Percentiles rank a stretch among this genome's conserved stretches.
These are phyloP conservation scores for Theonella swinhoei DNA, from an alignment of 37 sponge, comb jelly and placozoan genomes.

Conservation along the genomic window DNA sequence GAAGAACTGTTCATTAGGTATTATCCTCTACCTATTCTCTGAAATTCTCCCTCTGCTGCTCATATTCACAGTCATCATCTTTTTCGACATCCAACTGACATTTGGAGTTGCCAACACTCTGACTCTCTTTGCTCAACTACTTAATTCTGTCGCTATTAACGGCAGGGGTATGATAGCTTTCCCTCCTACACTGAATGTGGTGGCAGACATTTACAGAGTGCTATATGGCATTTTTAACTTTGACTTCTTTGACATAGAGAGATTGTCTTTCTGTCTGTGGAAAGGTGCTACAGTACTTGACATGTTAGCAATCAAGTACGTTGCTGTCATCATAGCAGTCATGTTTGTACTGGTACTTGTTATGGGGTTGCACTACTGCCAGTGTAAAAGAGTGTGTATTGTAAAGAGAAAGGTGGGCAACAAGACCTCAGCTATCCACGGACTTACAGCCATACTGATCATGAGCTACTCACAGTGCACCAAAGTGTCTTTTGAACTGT, in stretches of 20 bases:
- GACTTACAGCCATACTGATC: conserved; percentile 48
- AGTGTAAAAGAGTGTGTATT: not conserved
- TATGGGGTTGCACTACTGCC: conserved; percentile 5
- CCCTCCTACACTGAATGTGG: not conserved
- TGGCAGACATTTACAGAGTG: not conserved
- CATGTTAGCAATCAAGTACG: conserved; percentile 40
- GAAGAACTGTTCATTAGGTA: conserved; percentile 12
- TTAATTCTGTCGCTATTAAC: conserved; percentile 16
- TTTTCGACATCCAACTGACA: conserved; percentile 42
- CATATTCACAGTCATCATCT: conserved; percentile 10
- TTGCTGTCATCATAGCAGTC: conserved; percentile 17
- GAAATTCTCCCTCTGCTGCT: conserved; percentile 53
- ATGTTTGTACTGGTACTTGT: not conserved
- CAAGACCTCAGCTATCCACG: conserved; percentile 21
- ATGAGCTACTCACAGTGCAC: conserved; percentile 33
- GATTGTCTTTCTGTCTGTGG: conserved; percentile 56
- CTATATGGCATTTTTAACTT: conserved; percentile 54
- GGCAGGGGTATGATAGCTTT: conserved; percentile 2
- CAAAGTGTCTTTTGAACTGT: conserved; percentile 4
- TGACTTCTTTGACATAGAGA: conserved; percentile 35
- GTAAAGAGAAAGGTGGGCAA: not conserved
- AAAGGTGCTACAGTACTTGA: conserved; percentile 40
- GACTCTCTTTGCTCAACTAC: conserved; percentile 35
- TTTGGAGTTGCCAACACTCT: conserved; percentile 40
- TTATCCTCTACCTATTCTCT: conserved; percentile 40